Percentiles rank a stretch among this genome's conserved stretches.
phyloP scores from a whole-genome alignment of 2,797 vertebrate species.

The Enteromius afrohamiltoni region DNA sequence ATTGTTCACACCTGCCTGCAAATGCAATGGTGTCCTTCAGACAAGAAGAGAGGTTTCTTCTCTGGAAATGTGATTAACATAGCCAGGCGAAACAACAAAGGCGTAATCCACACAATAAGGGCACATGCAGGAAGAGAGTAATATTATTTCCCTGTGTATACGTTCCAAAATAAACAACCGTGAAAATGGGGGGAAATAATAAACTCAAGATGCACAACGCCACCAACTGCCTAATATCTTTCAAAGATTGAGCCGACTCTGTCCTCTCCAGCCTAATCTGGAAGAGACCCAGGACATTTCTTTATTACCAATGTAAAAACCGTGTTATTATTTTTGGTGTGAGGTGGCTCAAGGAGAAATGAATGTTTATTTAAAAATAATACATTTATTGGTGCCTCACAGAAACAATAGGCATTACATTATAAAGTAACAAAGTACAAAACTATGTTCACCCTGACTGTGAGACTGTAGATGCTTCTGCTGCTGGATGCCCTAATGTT shows the following conservation, averaged over 20 bases:
- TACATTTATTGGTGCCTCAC: not conserved
- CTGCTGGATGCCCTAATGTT: not conserved
- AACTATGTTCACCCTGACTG: not conserved
- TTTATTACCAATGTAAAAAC: constrained; percentile 34
- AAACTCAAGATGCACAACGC: constrained; percentile 3
- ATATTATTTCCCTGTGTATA: constrained; percentile 48
- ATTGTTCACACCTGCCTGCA: constrained; percentile 74
- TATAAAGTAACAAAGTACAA: not conserved
- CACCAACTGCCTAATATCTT: constrained; percentile 14
- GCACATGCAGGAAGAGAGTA: constrained; percentile 55
- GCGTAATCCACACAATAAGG: constrained; percentile 63
- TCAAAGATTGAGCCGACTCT: constrained; percentile 20
- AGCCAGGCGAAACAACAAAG: constrained; percentile 65
- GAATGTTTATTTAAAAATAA: constrained; percentile 5
- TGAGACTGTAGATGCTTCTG: not conserved
- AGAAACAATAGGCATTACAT: constrained; percentile 28
- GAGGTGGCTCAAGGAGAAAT: constrained; percentile 10
- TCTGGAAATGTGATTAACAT: constrained; percentile 73
- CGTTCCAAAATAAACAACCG: constrained; percentile 44
- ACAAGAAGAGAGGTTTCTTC: constrained; percentile 60
- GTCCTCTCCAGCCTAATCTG: constrained; percentile 10
- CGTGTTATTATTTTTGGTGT: constrained; percentile 9
- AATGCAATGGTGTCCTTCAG: constrained; percentile 69
- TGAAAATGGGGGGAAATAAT: constrained; percentile 19
- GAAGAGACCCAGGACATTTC: constrained; percentile 26